Evolutionary conservation across 1,140 invertebrate species (phyloP), one percentile per base, ranked within the genome.

Genomic region (Nixonia krombeini): DNA sequence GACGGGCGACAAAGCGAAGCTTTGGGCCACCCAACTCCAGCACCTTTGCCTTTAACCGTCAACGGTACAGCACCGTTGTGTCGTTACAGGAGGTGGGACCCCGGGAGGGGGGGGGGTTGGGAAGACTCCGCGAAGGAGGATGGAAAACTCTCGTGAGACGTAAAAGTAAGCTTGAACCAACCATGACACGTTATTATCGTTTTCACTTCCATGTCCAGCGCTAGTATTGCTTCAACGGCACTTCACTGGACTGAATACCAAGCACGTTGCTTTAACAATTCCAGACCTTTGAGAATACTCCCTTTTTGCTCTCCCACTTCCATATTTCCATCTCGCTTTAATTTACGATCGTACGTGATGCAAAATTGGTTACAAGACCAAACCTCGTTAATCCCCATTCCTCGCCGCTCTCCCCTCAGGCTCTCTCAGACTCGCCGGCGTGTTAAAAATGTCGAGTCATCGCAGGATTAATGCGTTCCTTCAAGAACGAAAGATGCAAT

Each of bases 151-250:
- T 49, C 66, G 50, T 52, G 65, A 63, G 70, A 79, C 70, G 78
- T 81, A 81, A 83, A 80, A 81, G 73, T 78, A 79, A 81, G 73
- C 78, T 71, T 68, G 59, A 72, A 67, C 70, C 74, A 80, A 73
- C 74, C 76, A 68, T 76, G 72, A 79, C 79, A 76, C 56, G 76
- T 72, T 70, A 75, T 80, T 79, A 80, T 74, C 70, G 70, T 78
- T 80, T 80, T 73, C 47, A 68, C 65, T 63, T 52, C 45, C 49
- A 50, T 55, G 49, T 55, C 52, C 49, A 53, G 55, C n/a, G n/a
- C 49, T 69, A 29, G 58, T 58, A 63, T 69, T 63, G 57, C 70
- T 66, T 65, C 52, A 63, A 42, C 61, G 37, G 61, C 67, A 65
- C 64, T 56, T 47, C 53, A 47, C 40, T 56, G 49, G 12, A 55